phyloP scores from a whole-genome alignment of 2,888 invertebrate genomes.

The Augochlorella aurata region DNA sequence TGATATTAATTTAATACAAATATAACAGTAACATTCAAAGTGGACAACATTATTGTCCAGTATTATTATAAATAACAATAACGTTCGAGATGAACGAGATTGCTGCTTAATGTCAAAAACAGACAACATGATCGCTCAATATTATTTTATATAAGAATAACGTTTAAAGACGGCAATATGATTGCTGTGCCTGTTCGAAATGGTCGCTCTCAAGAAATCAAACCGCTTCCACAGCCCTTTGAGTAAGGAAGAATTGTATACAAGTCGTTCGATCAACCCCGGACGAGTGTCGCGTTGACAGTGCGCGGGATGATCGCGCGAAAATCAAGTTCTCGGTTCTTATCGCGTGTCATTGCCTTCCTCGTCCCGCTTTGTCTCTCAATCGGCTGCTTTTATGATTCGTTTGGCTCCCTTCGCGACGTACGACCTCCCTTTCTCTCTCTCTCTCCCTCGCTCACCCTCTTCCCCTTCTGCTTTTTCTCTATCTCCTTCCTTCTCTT shows the following conservation, averaged over 20 bases:
- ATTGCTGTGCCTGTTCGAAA: no score
- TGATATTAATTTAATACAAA: no score
- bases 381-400: constrained; percentile 67
- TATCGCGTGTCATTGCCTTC: constrained; percentile 59
- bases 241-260: background rate
- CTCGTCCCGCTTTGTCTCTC: constrained; percentile 62
- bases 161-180: no score
- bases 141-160: no score
- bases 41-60: no score
- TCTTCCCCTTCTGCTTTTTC: background rate
- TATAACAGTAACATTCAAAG: no score
- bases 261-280: background rate
- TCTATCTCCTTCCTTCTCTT: constrained; percentile 10
- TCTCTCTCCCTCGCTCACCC: background rate
- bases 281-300: background rate
- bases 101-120: no score
- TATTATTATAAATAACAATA: no score
- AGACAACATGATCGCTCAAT: no score
- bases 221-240: background rate
- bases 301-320: constrained; percentile 6
- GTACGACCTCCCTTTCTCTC: constrained; percentile 8
- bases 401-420: constrained; percentile 58
- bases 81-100: no score
- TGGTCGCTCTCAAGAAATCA: background rate
- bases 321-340: constrained; percentile 61